A percentile compares a stretch with the other conserved stretches of the same genome.
These are phyloP conservation scores for Argyrosomus japonicus DNA, from an alignment of 2,113 vertebrate genomes.

Conservation along the genomic window DNA sequence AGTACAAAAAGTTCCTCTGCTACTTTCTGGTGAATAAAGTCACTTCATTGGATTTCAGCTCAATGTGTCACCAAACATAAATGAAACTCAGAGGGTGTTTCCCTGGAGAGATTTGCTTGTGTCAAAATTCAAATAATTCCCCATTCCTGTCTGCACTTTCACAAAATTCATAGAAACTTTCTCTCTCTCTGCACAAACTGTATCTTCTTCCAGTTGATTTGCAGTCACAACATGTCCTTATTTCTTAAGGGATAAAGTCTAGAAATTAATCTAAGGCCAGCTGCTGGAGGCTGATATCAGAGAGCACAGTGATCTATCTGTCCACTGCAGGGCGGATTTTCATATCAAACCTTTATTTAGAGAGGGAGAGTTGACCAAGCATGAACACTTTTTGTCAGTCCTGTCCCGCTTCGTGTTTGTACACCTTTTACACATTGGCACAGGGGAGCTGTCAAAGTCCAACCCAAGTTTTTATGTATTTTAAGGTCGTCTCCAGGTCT, in stretches of 20 bases:
- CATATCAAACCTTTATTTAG: slow-evolving; percentile 1
- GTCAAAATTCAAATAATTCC: background rate
- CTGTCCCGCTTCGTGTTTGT: background rate
- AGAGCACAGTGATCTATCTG: background rate
- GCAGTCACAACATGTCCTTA: slow-evolving; percentile 1
- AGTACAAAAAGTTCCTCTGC: too few species aligned
- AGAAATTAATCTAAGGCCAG: background rate
- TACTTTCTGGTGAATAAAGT: too few species aligned
- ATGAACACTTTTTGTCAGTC: slow-evolving; percentile 2
- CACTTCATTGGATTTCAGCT: too few species aligned
- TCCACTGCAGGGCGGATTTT: background rate
- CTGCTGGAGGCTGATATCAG: slow-evolving; percentile 25
- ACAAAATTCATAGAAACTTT: too few species aligned
- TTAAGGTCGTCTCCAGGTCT: background rate
- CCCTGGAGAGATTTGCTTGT: background rate
- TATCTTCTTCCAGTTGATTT: slow-evolving; percentile 1
- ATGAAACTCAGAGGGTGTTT: background rate
- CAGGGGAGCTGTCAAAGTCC: background rate
- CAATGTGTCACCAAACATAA: too few species aligned
- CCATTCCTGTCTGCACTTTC: background rate
- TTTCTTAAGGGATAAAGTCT: slow-evolving; percentile 4
- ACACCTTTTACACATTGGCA: background rate
- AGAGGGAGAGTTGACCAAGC: background rate
- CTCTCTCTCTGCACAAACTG: background rate
- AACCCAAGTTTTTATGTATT: background rate